These are phyloP conservation scores for Lophius piscatorius DNA, from an alignment of 2,113 vertebrate species.

Conservation along the genomic window DNA sequence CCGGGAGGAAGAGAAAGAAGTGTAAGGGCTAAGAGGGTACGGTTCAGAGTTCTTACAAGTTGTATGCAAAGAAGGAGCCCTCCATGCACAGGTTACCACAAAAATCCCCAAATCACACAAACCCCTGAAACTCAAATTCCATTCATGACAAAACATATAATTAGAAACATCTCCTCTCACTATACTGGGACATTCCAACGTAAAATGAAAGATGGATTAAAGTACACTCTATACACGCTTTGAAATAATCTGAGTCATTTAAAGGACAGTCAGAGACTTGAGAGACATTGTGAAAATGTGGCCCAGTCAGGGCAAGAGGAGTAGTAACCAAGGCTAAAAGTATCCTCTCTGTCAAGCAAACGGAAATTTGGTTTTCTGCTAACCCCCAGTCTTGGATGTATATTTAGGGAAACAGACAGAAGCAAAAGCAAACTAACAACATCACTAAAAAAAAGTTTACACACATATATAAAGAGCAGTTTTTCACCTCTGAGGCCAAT, in stretches of 20 bases:
- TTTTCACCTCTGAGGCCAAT: slow-evolving; percentile 23
- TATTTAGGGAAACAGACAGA: slow-evolving; percentile 67
- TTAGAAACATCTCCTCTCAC: slow-evolving; percentile 60
- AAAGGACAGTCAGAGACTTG: slow-evolving; percentile 31
- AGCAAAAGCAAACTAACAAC: slow-evolving; percentile 74
- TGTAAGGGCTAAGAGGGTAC: background rate
- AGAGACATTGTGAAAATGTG: slow-evolving; percentile 13
- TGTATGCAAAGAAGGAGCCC: slow-evolving; percentile 23
- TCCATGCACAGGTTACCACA: slow-evolving; percentile 52
- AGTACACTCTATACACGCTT: slow-evolving; percentile 31
- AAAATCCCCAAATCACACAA: slow-evolving; percentile 60
- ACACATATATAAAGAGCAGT: slow-evolving; percentile 55
- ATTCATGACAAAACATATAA: slow-evolving; percentile 62
- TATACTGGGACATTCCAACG: slow-evolving; percentile 50
- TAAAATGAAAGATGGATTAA: slow-evolving; percentile 55
- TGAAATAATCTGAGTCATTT: slow-evolving; percentile 53
- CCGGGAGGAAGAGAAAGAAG: slow-evolving; percentile 5
- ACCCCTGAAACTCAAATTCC: slow-evolving; percentile 62
- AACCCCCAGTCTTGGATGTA: slow-evolving; percentile 59
- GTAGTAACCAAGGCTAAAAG: slow-evolving; percentile 67
- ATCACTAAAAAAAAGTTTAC: slow-evolving; percentile 63
- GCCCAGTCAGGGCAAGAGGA: slow-evolving; percentile 41
- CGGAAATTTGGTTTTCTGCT: slow-evolving; percentile 70
- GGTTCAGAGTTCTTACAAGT: slow-evolving; percentile 6
- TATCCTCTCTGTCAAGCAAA: slow-evolving; percentile 60